Conservation (phyloP, 1,140 invertebrate species). For the Cephus cinctus region DNA sequence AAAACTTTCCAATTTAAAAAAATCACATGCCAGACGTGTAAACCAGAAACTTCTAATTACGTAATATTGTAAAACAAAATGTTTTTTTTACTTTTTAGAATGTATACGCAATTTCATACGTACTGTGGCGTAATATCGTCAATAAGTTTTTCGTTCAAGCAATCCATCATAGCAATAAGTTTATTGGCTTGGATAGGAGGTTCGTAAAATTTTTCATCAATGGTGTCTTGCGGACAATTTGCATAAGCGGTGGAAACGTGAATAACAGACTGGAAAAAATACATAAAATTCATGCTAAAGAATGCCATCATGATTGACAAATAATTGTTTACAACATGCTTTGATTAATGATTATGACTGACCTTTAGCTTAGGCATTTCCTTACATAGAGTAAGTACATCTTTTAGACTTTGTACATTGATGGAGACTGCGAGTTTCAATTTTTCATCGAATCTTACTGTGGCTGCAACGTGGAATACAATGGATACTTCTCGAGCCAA, state of each 20-base stretch:
- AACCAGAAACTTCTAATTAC: too few species aligned
- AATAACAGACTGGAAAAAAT: slow-evolving; percentile 57
- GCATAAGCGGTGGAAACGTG: slow-evolving; percentile 69
- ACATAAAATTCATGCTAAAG: slow-evolving; percentile 18
- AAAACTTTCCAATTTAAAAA: too few species aligned
- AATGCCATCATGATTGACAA: slow-evolving; percentile 61
- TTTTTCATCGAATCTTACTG: slow-evolving; percentile 71
- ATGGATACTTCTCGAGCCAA: slow-evolving; percentile 65
- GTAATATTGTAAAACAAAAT: too few species aligned
- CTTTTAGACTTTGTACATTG: slow-evolving; percentile 68
- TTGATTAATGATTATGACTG: background rate
- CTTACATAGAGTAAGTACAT: slow-evolving; percentile 64
- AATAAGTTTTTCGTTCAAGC: slow-evolving; percentile 64
- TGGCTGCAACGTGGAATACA: slow-evolving; percentile 71
- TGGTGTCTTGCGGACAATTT: slow-evolving; percentile 56
- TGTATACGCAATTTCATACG: slow-evolving; percentile 25
- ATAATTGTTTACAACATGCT: background rate
- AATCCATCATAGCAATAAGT: slow-evolving; percentile 68
- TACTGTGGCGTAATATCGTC: slow-evolving; percentile 66
- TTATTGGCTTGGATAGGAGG: slow-evolving; percentile 55
- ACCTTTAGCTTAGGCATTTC: slow-evolving; percentile 68
- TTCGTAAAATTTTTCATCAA: slow-evolving; percentile 62
- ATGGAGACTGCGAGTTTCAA: slow-evolving; percentile 65
- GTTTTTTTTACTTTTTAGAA: background rate
- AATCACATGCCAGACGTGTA: too few species aligned